Evolutionary conservation across 2,113 vertebrate genomes (phyloP).

Genomic region (Neodontobutis hainanensis): DNA sequence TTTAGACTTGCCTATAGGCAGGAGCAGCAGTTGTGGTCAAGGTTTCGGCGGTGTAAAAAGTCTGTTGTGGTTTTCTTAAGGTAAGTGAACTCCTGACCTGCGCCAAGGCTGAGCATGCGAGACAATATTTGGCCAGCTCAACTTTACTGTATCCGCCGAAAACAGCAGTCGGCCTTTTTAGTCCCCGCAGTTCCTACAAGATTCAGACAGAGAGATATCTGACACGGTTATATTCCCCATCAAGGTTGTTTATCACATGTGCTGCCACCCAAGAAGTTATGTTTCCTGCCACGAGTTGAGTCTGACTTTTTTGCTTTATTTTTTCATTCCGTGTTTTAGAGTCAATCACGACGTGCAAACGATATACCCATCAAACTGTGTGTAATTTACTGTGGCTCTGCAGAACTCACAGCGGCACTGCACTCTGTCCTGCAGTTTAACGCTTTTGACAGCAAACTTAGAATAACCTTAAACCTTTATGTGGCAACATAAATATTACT

Average conservation of each 20-base stretch:
- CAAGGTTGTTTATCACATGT: slow-evolving; percentile 60
- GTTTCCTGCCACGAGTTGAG: slow-evolving; percentile 47
- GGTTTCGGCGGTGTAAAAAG: slow-evolving; percentile 15
- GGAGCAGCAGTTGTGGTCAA: slow-evolving; percentile 12
- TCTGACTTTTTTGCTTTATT: slow-evolving; percentile 61
- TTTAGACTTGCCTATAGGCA: slow-evolving; percentile 14
- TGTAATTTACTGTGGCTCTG: slow-evolving; percentile 53
- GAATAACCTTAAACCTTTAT: slow-evolving; percentile 50
- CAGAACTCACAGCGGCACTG: slow-evolving; percentile 17
- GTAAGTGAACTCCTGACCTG: slow-evolving; percentile 52
- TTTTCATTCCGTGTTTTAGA: slow-evolving; percentile 54
- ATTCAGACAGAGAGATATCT: slow-evolving; percentile 47
- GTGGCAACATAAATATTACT: slow-evolving; percentile 49
- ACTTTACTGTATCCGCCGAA: slow-evolving; percentile 27
- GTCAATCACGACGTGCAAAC: slow-evolving; percentile 61
- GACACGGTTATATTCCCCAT: slow-evolving; percentile 54
- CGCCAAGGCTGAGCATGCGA: slow-evolving; percentile 27
- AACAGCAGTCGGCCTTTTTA: slow-evolving; percentile 3
- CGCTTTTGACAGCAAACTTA: slow-evolving; percentile 55
- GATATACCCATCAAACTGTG: slow-evolving; percentile 50
- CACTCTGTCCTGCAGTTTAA: slow-evolving; percentile 38
- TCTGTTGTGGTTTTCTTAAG: slow-evolving; percentile 49
- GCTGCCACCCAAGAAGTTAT: slow-evolving; percentile 62
- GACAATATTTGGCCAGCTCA: slow-evolving; percentile 48
- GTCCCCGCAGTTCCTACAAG: slow-evolving; percentile 15